These are phyloP conservation scores for Hydraecia micacea DNA, from an alignment of 2,888 invertebrate genomes.

Conservation along the genomic window DNA sequence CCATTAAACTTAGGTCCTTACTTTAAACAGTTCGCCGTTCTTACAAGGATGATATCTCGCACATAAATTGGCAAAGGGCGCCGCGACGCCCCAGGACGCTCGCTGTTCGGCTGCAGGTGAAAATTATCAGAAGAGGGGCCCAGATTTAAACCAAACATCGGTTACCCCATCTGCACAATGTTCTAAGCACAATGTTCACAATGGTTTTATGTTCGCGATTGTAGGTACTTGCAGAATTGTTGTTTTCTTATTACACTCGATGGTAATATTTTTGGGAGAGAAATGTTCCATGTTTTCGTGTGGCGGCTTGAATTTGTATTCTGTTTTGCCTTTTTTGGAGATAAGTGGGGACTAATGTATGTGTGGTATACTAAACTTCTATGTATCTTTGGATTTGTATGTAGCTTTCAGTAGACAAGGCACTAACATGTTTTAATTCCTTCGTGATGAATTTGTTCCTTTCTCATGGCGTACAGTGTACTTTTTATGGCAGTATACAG, in stretches of 20 bases:
- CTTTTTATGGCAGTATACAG: background rate
- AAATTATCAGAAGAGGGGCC: slow-evolving; percentile 87
- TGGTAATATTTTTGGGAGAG: slow-evolving; percentile 63
- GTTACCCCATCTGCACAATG: slow-evolving; percentile 67
- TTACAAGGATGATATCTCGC: slow-evolving; percentile 86
- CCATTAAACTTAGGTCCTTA: slow-evolving; percentile 69
- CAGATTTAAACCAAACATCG: slow-evolving; percentile 88
- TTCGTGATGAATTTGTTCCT: background rate
- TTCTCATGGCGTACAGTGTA: background rate
- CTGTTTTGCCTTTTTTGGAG: slow-evolving; percentile 50
- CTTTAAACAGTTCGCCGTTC: slow-evolving; percentile 79
- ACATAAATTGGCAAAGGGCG: slow-evolving; percentile 84
- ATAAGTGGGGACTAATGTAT: slow-evolving; percentile 52
- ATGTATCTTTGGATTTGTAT: background rate
- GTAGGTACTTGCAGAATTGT: slow-evolving; percentile 66
- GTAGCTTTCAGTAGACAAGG: background rate
- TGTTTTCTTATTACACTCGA: slow-evolving; percentile 66
- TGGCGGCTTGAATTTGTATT: slow-evolving; percentile 48
- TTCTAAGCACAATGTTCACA: slow-evolving; percentile 65
- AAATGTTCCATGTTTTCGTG: slow-evolving; percentile 50
- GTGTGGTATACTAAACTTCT: background rate
- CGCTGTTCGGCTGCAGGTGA: slow-evolving; percentile 81
- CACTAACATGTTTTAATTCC: background rate
- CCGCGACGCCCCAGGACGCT: slow-evolving; percentile 67
- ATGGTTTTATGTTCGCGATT: slow-evolving; percentile 64